These are phyloP conservation scores for Gari tellinella DNA, from an alignment of 2,888 invertebrate species.

Conservation along the genomic window DNA sequence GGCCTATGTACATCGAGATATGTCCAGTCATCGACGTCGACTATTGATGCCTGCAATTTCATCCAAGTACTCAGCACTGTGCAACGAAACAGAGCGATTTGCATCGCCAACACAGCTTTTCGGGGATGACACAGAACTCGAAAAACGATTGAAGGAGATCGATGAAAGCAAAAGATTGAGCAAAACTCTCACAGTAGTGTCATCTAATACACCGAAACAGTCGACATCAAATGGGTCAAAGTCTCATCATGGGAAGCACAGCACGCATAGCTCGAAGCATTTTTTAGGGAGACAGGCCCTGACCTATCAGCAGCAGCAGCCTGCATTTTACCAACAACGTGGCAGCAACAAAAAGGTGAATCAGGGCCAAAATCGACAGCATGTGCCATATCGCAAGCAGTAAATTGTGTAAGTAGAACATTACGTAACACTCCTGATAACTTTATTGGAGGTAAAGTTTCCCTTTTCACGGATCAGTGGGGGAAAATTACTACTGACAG, in stretches of 20 bases:
- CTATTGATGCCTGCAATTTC: background rate
- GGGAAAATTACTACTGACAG: conserved; percentile 20
- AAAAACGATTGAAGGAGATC: conserved; percentile 10
- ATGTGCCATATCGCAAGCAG: background rate
- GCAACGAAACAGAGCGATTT: conserved; percentile 5
- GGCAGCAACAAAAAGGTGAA: too few species aligned
- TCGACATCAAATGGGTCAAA: too few species aligned
- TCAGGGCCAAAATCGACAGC: too few species aligned
- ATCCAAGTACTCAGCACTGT: background rate
- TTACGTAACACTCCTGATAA: conserved; percentile 9
- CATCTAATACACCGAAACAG: too few species aligned
- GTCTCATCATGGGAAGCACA: too few species aligned
- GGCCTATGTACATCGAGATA: background rate
- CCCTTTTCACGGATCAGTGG: background rate
- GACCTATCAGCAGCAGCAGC: too few species aligned
- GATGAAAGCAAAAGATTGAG: conserved; percentile 13
- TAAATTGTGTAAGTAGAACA: background rate
- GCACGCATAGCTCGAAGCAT: too few species aligned
- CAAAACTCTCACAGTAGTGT: too few species aligned
- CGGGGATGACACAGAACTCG: conserved; percentile 10
- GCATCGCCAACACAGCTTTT: conserved; percentile 14
- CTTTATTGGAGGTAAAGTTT: conserved; percentile 15
- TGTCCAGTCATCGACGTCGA: background rate
- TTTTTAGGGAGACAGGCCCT: too few species aligned
- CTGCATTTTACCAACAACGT: too few species aligned